Conservation (phyloP, 2,113 vertebrate genomes). For the Chaetodon trifascialis region DNA sequence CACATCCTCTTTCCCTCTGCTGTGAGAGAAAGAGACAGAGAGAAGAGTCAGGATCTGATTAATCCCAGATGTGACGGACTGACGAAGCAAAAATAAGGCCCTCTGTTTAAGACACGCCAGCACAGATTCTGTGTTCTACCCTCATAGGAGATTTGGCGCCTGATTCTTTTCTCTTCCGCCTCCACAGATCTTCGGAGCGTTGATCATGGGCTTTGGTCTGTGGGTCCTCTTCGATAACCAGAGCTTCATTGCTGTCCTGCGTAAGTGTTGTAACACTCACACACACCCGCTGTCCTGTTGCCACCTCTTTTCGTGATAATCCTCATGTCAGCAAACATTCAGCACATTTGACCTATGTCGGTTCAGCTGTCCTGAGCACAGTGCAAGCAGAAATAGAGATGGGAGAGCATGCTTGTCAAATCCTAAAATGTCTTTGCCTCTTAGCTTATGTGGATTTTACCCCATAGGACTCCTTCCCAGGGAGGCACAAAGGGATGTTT, state of each 20-base stretch:
- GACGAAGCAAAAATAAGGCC: slow-evolving; percentile 1
- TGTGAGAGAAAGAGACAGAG: slow-evolving; percentile 36
- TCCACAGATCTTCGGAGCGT: slow-evolving; percentile 89
- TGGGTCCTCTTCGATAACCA: slow-evolving; percentile 94
- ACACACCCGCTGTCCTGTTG: not conserved
- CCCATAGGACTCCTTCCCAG: slow-evolving; percentile 33
- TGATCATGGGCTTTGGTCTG: slow-evolving; percentile 94
- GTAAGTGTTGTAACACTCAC: slow-evolving; percentile 78
- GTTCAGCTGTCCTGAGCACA: not conserved
- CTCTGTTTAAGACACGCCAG: slow-evolving; percentile 5
- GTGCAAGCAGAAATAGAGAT: not conserved
- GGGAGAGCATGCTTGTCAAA: slow-evolving; percentile 23
- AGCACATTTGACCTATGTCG: slow-evolving; percentile 18
- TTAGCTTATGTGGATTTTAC: slow-evolving; percentile 41
- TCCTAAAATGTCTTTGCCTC: slow-evolving; percentile 26
- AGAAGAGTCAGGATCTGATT: slow-evolving; percentile 48
- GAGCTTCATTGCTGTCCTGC: slow-evolving; percentile 93
- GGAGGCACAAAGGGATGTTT: slow-evolving; percentile 34
- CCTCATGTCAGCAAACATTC: not conserved
- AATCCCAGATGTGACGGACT: slow-evolving; percentile 57
- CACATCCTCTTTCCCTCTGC: slow-evolving; percentile 18
- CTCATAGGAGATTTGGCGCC: not conserved
- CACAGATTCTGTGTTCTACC: slow-evolving; percentile 21
- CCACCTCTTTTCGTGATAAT: slow-evolving; percentile 13
- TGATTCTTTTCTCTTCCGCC: slow-evolving; percentile 41